phyloP scores from a whole-genome alignment of 2,888 invertebrate species.

The Zhuqinia jingwanae region DNA sequence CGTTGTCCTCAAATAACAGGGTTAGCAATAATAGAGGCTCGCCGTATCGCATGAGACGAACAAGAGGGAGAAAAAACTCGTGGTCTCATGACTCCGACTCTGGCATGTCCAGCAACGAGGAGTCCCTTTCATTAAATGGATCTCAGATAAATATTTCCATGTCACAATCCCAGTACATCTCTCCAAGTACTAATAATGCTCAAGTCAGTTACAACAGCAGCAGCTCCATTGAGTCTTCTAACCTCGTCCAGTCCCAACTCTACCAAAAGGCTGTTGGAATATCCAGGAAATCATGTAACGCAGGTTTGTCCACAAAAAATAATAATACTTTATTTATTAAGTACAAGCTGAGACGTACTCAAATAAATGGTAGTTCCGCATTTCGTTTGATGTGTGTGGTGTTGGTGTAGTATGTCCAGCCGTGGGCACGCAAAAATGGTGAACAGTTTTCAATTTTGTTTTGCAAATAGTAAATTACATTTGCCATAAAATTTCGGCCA shows the following conservation, averaged over 20 bases:
- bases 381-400: no score
- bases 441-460: no score
- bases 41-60: slow-evolving; percentile 84
- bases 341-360: no score
- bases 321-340: no score
- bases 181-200: slow-evolving; percentile 62
- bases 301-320: slow-evolving; percentile 28
- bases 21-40: slow-evolving; percentile 76
- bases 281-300: slow-evolving; percentile 48
- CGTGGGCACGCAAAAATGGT: no score
- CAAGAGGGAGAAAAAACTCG: slow-evolving; percentile 89
- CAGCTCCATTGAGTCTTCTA: slow-evolving; percentile 59
- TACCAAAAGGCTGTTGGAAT: slow-evolving; percentile 57
- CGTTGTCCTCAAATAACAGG: no score
- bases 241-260: slow-evolving; percentile 55
- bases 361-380: no score
- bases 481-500: no score
- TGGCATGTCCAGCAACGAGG: slow-evolving; percentile 80
- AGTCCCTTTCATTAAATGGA: slow-evolving; percentile 79
- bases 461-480: no score
- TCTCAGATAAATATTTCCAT: slow-evolving; percentile 79
- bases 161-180: slow-evolving; percentile 68
- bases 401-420: no score
- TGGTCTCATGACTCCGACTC: slow-evolving; percentile 82
- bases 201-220: slow-evolving; percentile 63